Base-by-base conservation (phyloP, 2,888 invertebrate genomes). In the Dicyrtomina minuta region DNA sequence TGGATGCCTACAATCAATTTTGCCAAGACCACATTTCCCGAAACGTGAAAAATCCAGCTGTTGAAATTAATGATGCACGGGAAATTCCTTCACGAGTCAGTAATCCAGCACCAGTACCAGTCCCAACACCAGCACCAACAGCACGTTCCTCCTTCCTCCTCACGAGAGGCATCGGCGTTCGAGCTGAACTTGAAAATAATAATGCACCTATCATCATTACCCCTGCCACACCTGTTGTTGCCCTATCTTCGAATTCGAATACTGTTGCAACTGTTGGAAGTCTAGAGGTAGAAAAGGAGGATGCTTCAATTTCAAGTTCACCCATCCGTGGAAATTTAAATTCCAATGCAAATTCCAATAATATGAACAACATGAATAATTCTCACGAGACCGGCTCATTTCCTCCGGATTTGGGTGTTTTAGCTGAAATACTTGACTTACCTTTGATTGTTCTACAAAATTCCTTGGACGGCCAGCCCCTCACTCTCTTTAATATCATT, bases 341-440 rank as follows among this genome's bases (percentile, higher is more conserved):
- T n/a, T n/a, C n/a, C n/a, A n/a, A n/a, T n/a, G n/a, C n/a, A n/a
- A n/a, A n/a, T n/a, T n/a, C n/a, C n/a, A n/a, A n/a, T n/a, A n/a
- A n/a, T n/a, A n/a, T n/a, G n/a, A n/a, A n/a, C n/a, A n/a, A n/a
- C n/a, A n/a, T n/a, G n/a, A n/a, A 41, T 22, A 64, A 64, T 64
- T 53, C 53, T 51, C 62, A 62, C 62, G 62, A 10, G 6, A 27
- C 64, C 2, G 33, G 33, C 64, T n/a, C 58, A 46, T 39, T 59
- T 59, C 46, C 59, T 15, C 33, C 59, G 46, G 55, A 56, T 55
- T 46, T 67, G 33, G 33, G 33, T 15, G 27, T 58, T 41, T 39
- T 67, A 0, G 67, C 67, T 49, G 58, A 67, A 49, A 58, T 67
- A 15, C 67, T 67, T 17, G 67, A 59, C 26, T 59, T 67, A 59